A percentile compares a stretch with the other conserved stretches of the same genome.
These are phyloP conservation scores for Tachina fera DNA, from an alignment of 2,888 invertebrate species.

Conservation along the genomic window DNA sequence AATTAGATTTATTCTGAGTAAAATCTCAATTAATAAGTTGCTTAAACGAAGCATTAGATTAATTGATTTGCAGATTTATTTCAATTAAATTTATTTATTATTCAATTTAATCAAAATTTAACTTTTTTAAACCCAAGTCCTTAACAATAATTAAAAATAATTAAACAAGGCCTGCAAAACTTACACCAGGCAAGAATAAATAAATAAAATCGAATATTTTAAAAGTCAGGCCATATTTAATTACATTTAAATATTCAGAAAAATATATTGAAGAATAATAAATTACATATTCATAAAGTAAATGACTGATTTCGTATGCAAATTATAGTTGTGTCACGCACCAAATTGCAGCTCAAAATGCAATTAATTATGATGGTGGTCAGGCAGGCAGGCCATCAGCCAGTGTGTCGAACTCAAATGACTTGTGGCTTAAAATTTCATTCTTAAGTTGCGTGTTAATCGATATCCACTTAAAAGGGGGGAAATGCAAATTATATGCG, in stretches of 20 bases:
- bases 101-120: no score
- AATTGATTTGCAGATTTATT: no score
- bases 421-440: conserved; percentile 19
- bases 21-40: no score
- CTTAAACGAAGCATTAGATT: no score
- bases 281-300: conserved; percentile 51
- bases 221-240: not conserved
- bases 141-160: no score
- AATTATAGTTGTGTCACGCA: conserved; percentile 38
- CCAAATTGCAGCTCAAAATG: conserved; percentile 19
- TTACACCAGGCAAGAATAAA: no score
- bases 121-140: no score
- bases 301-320: conserved; percentile 22
- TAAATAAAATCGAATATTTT: no score
- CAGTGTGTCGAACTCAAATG: not conserved
- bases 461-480: conserved; percentile 44
- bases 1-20: no score
- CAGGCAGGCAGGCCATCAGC: not conserved
- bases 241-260: not conserved
- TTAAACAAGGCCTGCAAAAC: no score
- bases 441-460: conserved; percentile 60
- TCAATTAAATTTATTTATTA: no score
- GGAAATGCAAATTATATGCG: conserved; percentile 18
- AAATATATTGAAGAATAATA: conserved; percentile 26
- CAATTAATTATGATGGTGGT: conserved; percentile 30